Evolutionary conservation across 2,888 invertebrate species (phyloP), one percentile per base, ranked within the genome.

Genomic region (Eupeodes latifasciatus): DNA sequence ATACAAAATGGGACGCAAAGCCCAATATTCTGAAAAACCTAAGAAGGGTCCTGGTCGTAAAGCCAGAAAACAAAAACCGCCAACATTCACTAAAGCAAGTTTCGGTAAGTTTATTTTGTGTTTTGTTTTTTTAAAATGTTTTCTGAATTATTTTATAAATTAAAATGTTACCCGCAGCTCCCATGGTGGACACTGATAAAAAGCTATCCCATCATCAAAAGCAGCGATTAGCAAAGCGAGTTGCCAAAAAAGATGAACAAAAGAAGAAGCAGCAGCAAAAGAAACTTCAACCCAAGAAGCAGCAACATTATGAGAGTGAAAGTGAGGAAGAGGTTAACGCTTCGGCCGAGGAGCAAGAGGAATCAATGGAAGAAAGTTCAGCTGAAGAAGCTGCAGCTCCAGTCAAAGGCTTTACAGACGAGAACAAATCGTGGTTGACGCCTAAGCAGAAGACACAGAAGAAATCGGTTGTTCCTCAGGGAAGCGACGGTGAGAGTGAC

Each of bases 11-110:
- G 98, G 98, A 89, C 95, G 98, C 59, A 98, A 97, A 94, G 97
- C 97, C 5, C 96, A 96, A 91, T 98, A 96, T 92, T 95, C 95
- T 90, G 96, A 97, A 91, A 95, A 96, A 90, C 95, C 95, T 2
- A 97, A 97, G 92, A 96, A 96, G 91, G 98, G 98, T 0, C 98
- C 97, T 10, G 98, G 98, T 0, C 95, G 96, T 89, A 98, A 98
- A 93, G 94, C 98, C 0, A 96, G 96, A 90, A 98, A 98, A 92
- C 98, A 98, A 92, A 95, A 96, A 61, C 96, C 97, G 90, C 98
- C 98, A 2, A 94, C 94, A 67, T 93, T 92, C 83, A 89, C 90
- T 3, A 93, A 93, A 76, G 91, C 92, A 84, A 89, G 92, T 0
- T 92, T 93, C 59, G 93, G 93, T 93, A 91, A 91, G 91, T 79